These are phyloP conservation scores for Leucophenga montana DNA, from an alignment of 2,888 invertebrate genomes.

Conservation along the genomic window DNA sequence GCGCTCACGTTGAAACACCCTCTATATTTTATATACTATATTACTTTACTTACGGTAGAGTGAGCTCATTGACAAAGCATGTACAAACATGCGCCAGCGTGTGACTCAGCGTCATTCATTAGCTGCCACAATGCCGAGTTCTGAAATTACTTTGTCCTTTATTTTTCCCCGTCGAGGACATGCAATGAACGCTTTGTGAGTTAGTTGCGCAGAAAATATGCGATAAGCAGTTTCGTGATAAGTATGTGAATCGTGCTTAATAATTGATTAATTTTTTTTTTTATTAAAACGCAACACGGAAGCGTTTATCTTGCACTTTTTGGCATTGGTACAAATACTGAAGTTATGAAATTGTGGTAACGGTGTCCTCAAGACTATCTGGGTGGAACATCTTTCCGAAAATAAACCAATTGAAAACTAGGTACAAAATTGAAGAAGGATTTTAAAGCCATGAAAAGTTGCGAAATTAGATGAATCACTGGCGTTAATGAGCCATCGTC, in stretches of 20 bases:
- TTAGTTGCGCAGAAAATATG: constrained; percentile 25
- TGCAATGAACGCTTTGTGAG: constrained; percentile 24
- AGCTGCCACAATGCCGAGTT: constrained; percentile 4
- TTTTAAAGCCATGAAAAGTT: no score
- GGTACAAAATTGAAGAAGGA: no score
- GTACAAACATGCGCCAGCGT: constrained; percentile 45
- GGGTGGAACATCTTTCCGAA: no score
- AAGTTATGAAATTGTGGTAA: no score
- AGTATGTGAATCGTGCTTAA: background rate
- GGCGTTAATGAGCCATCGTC: no score
- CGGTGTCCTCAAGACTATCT: no score
- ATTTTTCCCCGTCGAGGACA: background rate
- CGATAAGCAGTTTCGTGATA: background rate
- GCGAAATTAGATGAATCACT: no score
- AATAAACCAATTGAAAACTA: no score
- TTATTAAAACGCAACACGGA: background rate
- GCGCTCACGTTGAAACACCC: background rate
- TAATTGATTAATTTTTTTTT: background rate
- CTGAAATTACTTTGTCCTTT: background rate
- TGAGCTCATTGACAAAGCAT: constrained; percentile 51
- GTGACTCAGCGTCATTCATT: constrained; percentile 53
- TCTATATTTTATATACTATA: background rate
- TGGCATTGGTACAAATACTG: no score
- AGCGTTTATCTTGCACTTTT: background rate
- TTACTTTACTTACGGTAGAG: background rate